Evolutionary conservation across 2,113 vertebrate genomes (phyloP).

Genomic region (Ahaetulla prasina): DNA sequence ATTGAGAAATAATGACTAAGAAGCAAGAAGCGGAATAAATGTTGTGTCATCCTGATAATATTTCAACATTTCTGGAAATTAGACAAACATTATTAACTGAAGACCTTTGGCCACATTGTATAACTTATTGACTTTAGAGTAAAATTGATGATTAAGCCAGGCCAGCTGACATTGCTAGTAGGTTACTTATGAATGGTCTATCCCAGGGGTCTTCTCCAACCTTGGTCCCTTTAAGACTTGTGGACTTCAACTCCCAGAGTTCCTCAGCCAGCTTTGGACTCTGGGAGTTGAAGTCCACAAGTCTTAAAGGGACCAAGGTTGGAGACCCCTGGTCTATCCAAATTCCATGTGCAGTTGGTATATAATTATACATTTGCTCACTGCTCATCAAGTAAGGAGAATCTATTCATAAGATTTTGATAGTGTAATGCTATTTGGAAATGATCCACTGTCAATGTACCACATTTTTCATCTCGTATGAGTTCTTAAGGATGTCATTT

Average conservation of each 20-base stretch:
- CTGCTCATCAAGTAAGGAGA: background rate
- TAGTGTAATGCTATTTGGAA: background rate
- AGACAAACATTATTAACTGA: background rate
- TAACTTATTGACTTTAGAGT: background rate
- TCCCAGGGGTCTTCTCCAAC: too few species aligned
- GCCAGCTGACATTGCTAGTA: background rate
- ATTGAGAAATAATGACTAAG: background rate
- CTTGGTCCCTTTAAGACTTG: too few species aligned
- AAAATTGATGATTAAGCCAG: background rate
- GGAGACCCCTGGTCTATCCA: background rate
- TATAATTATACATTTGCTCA: background rate
- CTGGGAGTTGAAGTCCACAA: too few species aligned
- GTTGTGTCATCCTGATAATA: background rate
- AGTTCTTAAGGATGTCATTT: background rate
- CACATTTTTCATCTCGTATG: background rate
- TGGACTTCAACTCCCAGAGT: too few species aligned
- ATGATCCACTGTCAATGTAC: background rate
- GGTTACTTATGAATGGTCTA: background rate
- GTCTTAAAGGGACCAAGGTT: too few species aligned
- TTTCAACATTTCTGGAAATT: too few species aligned
- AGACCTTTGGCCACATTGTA: background rate
- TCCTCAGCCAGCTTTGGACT: too few species aligned
- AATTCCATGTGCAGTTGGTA: background rate
- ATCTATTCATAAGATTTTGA: background rate
- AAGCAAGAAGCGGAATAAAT: background rate